Evolutionary conservation across 2,113 vertebrate species (phyloP), one percentile per base, ranked within the genome.

Genomic region (Peromyscus leucopus): DNA sequence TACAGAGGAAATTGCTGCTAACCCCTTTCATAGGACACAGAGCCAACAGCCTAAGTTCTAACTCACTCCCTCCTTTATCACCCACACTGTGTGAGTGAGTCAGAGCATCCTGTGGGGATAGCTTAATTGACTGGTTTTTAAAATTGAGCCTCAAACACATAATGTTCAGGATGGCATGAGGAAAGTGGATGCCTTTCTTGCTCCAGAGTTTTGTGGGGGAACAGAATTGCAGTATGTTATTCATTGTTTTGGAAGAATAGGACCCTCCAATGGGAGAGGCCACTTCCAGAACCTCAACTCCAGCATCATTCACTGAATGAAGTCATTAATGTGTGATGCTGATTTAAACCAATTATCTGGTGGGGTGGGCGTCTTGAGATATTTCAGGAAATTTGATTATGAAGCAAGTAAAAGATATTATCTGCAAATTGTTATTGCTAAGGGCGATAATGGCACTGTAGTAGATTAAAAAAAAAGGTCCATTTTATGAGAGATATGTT

Each of bases 111-210:
- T 61, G 75, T 17, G 1, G 97, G 95, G 91, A 31, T 48, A 51
- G 90, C 86, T 95, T 94, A 84, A 51, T 97, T 90, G 96, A 78
- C 93, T 87, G 31, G 91, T 97, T 98, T 90, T 95, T 97, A 97
- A 98, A 98, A 93, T 57, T 95, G 95, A 96, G 97, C 61, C 94
- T 93, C 90, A 96, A 0, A 67, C 87, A 89, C 5, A 0, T 96
- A 84, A 98, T 97, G 98, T 97, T 93, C 95, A 98, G 97, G 94
- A 97, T 97, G 97, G 67, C 63, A 91, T n/a, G 79, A 97, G 96
- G 93, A 96, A 98, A 88, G 95, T 86, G 46, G 75, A 72, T 95
- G 80, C 86, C 89, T 95, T 98, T 98, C 93, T 84, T 90, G 63
- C 24, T 88, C 51, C 79, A 28, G 84, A 74, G 46, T 39, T 69